Base-by-base conservation (phyloP, 2,797 vertebrate species). In the Sparus aurata region DNA sequence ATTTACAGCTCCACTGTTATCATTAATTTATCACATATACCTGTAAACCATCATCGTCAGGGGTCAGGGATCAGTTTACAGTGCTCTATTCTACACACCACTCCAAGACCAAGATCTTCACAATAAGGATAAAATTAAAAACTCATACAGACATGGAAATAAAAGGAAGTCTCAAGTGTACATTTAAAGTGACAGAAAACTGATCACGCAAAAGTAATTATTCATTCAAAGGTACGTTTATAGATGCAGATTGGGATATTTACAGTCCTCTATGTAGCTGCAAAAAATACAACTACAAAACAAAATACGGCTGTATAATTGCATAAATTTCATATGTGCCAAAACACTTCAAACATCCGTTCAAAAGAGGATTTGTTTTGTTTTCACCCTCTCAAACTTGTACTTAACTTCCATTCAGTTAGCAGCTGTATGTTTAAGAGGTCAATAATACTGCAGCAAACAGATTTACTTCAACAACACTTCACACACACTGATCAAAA, bases 351-450 rank as follows among this genome's bases (percentile, higher is more conserved):
- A 3, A n/a, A 43, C 25, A 54, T 34, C 12, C 65, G 53, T 5
- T 38, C 47, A 64, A 38, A 41, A 66, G 15, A 54, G 43, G 16
- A 65, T 80, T 49, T 72, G 22, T 65, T 54, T 55, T 54, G 60
- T 30, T 69, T 67, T 50, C 30, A 66, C 50, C 38, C 43, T 47
- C 54, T 69, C 27, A 67, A 17, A 22, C 17, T 9, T 8, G 22
- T 5, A 0, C 13, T 60, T 23, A 61, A 27, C 27, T 27, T 27
- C 27, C 27, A 27, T 27, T 27, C 27, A 27, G 27, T 27, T 27
- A 27, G 27, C 27, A 27, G 27, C 27, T 27, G 27, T 27, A 27
- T 27, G 27, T 27, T 27, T 27, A 27, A 75, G 12, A 59, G 64
- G 43, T 71, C 49, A 58, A 43, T 73, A 30, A 70, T 12, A 60